These are phyloP conservation scores for Pelobates cultripes DNA, from an alignment of 2,797 vertebrate species.

Conservation along the genomic window DNA sequence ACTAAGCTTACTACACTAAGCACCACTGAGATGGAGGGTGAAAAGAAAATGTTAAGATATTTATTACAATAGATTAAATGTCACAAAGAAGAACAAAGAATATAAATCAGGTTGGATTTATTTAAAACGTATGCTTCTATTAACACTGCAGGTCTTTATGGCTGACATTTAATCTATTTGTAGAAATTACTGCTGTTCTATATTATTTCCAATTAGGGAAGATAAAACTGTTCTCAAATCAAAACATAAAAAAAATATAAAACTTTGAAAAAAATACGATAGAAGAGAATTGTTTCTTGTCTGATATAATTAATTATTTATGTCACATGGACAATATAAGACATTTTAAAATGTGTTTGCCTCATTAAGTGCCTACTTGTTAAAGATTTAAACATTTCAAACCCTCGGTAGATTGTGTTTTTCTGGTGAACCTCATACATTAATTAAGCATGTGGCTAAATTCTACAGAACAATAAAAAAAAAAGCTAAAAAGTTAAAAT, in stretches of 20 bases:
- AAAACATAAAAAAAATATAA: conserved; percentile 30
- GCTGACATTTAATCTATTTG: conserved; percentile 44
- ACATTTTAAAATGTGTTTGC: conserved; percentile 6
- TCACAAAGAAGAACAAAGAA: conserved; percentile 50
- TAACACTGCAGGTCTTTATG: conserved; percentile 52
- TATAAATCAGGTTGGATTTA: conserved; percentile 50
- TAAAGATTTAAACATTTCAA: neutral
- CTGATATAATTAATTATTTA: conserved; percentile 2
- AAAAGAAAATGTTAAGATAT: conserved; percentile 42
- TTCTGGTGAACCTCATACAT: neutral
- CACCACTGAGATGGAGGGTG: neutral
- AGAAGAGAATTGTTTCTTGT: neutral
- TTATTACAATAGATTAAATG: conserved; percentile 57
- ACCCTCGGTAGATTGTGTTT: neutral
- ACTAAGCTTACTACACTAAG: conserved; percentile 4
- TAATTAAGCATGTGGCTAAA: neutral
- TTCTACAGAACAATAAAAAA: neutral
- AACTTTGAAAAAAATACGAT: conserved; percentile 15
- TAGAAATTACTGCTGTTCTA: conserved; percentile 32
- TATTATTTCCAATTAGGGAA: conserved; percentile 46
- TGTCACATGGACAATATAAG: neutral
- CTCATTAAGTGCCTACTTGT: neutral
- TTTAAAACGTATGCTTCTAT: conserved; percentile 49
- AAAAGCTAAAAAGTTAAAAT: neutral
- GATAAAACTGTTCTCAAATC: conserved; percentile 27